phyloP scores from a whole-genome alignment of 2,113 vertebrate species.

The Gadus chalcogrammus region DNA sequence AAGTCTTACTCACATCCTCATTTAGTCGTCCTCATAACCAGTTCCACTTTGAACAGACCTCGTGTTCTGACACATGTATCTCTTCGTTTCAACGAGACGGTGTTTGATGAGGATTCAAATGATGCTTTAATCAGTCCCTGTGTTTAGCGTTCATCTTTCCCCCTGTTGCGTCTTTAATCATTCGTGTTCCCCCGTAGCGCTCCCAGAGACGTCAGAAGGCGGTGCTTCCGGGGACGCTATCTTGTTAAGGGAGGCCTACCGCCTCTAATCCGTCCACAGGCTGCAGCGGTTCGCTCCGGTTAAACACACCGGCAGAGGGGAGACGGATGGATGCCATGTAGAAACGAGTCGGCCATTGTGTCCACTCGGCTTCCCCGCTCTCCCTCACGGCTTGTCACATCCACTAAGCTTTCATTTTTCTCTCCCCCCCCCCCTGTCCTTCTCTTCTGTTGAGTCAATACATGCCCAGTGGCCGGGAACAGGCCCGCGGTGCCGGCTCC shows the following conservation, averaged over 20 bases:
- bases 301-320: constrained; percentile 45
- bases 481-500: constrained; percentile 5
- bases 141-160: no score
- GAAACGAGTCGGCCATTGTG: constrained; percentile 33
- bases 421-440: background rate
- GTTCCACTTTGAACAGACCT: no score
- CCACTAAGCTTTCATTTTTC: constrained; percentile 49
- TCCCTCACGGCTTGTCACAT: constrained; percentile 39
- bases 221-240: no score
- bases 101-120: no score
- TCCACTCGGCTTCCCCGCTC: constrained; percentile 31
- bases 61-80: no score
- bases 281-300: constrained; percentile 44
- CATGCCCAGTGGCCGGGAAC: constrained; percentile 19
- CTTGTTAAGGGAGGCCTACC: no score
- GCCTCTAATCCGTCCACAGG: constrained; percentile 15
- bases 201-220: no score
- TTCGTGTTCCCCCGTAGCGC: no score
- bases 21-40: background rate
- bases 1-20: background rate
- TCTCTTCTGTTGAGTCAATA: constrained; percentile 43
- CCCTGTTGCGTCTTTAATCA: no score
- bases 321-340: constrained; percentile 24
- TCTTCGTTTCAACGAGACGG: no score
- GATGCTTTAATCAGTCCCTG: no score